Evolutionary conservation across 2,113 vertebrate species (phyloP).

Genomic region (Puffinus mauretanicus): DNA sequence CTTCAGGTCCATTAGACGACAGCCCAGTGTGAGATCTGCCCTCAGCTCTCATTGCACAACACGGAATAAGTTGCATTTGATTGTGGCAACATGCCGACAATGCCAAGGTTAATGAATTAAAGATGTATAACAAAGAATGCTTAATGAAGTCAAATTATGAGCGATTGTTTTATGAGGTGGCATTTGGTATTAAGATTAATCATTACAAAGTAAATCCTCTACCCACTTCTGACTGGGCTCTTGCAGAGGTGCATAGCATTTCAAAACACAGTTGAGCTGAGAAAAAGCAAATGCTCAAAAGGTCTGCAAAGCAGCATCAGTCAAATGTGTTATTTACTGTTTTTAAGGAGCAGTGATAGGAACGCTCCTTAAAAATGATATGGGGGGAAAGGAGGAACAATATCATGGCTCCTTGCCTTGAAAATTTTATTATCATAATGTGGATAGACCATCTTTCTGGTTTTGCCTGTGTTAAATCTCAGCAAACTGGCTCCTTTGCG

Average conservation of each 20-base stretch:
- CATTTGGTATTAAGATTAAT: constrained; percentile 23
- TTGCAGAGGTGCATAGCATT: background rate
- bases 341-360: background rate
- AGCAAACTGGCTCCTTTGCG: background rate
- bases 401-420: background rate
- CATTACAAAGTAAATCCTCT: constrained; percentile 23
- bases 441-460: background rate
- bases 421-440: background rate
- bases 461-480: background rate
- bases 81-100: constrained; percentile 40
- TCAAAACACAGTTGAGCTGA: background rate
- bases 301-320: background rate
- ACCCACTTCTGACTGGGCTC: background rate
- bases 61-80: constrained; percentile 23
- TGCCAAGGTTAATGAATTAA: constrained; percentile 31
- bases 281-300: background rate
- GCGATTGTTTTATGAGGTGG: constrained; percentile 10
- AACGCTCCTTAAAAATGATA: background rate
- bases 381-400: background rate
- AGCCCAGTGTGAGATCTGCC: constrained; percentile 11
- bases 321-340: background rate
- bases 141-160: constrained; percentile 38
- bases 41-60: background rate
- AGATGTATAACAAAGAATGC: background rate
- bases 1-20: background rate